Base-by-base conservation (phyloP, 2,888 invertebrate genomes). In the Stenodema calcarata region DNA sequence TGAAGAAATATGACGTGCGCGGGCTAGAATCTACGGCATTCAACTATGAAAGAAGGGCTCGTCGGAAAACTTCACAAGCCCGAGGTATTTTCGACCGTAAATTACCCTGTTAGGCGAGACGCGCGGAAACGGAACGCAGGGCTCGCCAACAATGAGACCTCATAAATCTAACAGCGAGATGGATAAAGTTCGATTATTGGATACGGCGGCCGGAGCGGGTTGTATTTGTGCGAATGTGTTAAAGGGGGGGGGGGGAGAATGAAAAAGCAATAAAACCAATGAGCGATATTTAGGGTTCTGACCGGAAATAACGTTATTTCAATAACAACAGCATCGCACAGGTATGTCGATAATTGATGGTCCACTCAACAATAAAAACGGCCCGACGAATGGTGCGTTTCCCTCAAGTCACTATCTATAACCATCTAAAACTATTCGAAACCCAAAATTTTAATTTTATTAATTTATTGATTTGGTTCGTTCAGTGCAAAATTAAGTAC, bases 101-200 rank as follows among this genome's bases (percentile, higher is more conserved):
- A 62, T 62, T 62, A 62, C 62, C 62, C 62, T 23, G 62, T 62
- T 62, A 62, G 23, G 62, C 62, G 62, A 62, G 62, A 62, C 62
- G 62, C 18, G 62, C 18, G 62, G 62, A 62, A 62, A 62, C 62
- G 62, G 62, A 62, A 62, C 62, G 23, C 62, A 12, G 62, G 23
- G 62, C 62, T 23, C 54, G n/a, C 62, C 62, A 62, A 62, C 62
- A 62, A 62, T 62, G 62, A 62, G 23, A 62, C 62, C 62, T 23
- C 62, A 62, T 62, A 62, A 62, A 62, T 62, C 62, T 23, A 11
- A 12, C 62, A 9, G 62, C 23, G 23, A 62, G 62, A 62, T 62
- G 62, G 62, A 62, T 62, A 62, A 62, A 62, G 62, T 62, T 62
- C 62, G 62, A 62, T 62, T 62, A 62, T 62, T 62, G 62, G 62